Base-by-base conservation (phyloP, 2,113 vertebrate species). In the Podiceps cristatus region DNA sequence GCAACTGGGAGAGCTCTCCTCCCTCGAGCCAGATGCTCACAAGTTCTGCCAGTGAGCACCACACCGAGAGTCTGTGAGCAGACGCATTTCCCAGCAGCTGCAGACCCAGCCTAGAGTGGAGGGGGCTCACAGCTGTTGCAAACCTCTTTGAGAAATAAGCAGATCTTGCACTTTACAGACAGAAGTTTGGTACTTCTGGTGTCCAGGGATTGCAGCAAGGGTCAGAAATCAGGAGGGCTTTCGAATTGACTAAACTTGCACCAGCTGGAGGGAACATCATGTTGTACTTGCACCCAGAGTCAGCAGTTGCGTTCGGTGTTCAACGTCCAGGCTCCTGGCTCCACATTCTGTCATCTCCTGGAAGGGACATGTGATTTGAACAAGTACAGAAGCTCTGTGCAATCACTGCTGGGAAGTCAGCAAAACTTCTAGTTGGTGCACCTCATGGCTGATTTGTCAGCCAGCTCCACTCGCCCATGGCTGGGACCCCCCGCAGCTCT, bases 191-290 rank as follows among this genome's bases (percentile, higher is more conserved):
- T 31, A 28, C 18, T 73, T 45, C 68, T 80, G 68, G 29, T 52
- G 47, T 33, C 37, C 31, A 25, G 66, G n/a, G 42, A 53, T 59
- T 1, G 1, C 37, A 31, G 67, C 18, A 29, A 40, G 59, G 3
- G 55, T 18, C 55, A 47, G 45, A 68, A 87, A n/a, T 42, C 37
- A 44, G 23, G 45, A 62, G 42, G 3, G 35, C 9, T 67, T 92
- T 22, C 62, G 55, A 53, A 79, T 37, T 35, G 60, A 19, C 47
- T 73, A 6, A 68, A 42, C 15, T 29, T 29, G 6, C 16, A 24
- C 11, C 13, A 69, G 25, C 44, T 71, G 28, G 49, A 33, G 53
- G 60, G 31, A 86, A 33, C 0, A 0, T 35, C 1, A 1, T 11
- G 44, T 13, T 64, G 49, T 56, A 23, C n/a, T 52, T 27, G 3